phyloP scores from a whole-genome alignment of 1,140 invertebrate genomes.

The Oryctes rhinoceros region DNA sequence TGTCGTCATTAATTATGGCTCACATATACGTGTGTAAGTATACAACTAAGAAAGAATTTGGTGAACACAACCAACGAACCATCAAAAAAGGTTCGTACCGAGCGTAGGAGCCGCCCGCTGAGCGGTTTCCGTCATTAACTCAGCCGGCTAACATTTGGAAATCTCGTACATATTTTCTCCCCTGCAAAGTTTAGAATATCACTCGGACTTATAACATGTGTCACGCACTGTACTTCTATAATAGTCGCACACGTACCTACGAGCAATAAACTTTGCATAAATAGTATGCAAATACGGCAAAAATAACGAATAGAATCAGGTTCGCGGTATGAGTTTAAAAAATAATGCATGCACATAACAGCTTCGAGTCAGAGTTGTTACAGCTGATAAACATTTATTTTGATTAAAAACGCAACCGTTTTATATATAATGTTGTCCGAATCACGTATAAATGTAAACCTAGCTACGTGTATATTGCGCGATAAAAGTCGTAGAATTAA shows the following conservation, averaged over 20 bases:
- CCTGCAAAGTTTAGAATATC: slow-evolving; percentile 44
- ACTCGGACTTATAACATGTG: slow-evolving; percentile 45
- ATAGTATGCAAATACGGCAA: slow-evolving; percentile 47
- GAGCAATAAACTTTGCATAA: slow-evolving; percentile 46
- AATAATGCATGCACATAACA: slow-evolving; percentile 36
- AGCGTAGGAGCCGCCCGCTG: slow-evolving; percentile 34
- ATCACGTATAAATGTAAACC: background rate
- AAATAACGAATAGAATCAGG: slow-evolving; percentile 41
- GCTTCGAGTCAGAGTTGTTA: background rate
- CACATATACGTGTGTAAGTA: slow-evolving; percentile 29
- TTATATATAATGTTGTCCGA: slow-evolving; percentile 19
- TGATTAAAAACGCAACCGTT: slow-evolving; percentile 32
- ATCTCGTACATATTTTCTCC: slow-evolving; percentile 41
- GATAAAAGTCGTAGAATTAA: too few relatives aligned
- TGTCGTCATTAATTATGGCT: slow-evolving; percentile 36
- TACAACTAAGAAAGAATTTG: slow-evolving; percentile 39
- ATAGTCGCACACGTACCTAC: slow-evolving; percentile 42
- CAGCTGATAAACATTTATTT: slow-evolving; percentile 35
- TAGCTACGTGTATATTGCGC: background rate
- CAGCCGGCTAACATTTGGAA: slow-evolving; percentile 41
- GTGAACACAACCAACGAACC: slow-evolving; percentile 30
- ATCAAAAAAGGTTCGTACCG: slow-evolving; percentile 37
- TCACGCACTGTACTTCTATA: slow-evolving; percentile 43
- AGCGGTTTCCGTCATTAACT: slow-evolving; percentile 40
- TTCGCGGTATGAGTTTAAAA: slow-evolving; percentile 33